phyloP scores from a whole-genome alignment of 2,888 invertebrate species.

The Clivina fossor region DNA sequence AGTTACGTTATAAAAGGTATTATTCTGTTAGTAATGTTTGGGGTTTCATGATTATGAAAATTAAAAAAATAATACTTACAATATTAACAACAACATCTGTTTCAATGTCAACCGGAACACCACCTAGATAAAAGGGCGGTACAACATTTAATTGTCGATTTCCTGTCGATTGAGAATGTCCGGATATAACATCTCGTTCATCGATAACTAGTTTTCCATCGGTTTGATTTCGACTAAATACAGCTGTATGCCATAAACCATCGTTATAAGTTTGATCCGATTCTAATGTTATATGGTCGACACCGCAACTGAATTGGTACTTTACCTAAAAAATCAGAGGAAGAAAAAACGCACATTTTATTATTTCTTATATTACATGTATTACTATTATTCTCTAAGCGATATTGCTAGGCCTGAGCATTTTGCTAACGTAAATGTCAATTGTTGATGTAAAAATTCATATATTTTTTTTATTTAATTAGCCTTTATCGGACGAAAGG shows the following conservation, averaged over 20 bases:
- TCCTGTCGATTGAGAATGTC: slow-evolving; percentile 51
- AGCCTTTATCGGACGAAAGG: too few species aligned
- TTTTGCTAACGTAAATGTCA: too few species aligned
- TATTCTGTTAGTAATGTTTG: too few species aligned
- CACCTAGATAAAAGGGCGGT: slow-evolving; percentile 80
- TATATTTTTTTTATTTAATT: too few species aligned
- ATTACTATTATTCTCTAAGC: too few species aligned
- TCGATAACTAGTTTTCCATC: slow-evolving; percentile 71
- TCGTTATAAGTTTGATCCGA: slow-evolving; percentile 67
- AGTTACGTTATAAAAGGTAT: too few species aligned
- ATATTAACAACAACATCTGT: slow-evolving; percentile 52
- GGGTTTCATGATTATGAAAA: too few species aligned
- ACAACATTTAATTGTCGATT: slow-evolving; percentile 59
- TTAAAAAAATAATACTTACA: too few species aligned
- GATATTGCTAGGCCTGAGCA: too few species aligned
- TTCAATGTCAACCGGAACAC: slow-evolving; percentile 60
- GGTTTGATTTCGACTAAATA: slow-evolving; percentile 64
- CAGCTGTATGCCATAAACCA: slow-evolving; percentile 77
- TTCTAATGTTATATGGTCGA: slow-evolving; percentile 60
- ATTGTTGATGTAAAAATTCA: too few species aligned
- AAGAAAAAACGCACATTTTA: slow-evolving; percentile 54
- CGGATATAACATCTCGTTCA: slow-evolving; percentile 58
- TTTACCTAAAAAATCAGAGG: too few species aligned
- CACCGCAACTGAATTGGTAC: slow-evolving; percentile 73
- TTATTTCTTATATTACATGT: neutral